Evolutionary conservation across 2,888 invertebrate species (phyloP), one percentile per base, ranked within the genome.

Genomic region (Digitonthophagus gazella): DNA sequence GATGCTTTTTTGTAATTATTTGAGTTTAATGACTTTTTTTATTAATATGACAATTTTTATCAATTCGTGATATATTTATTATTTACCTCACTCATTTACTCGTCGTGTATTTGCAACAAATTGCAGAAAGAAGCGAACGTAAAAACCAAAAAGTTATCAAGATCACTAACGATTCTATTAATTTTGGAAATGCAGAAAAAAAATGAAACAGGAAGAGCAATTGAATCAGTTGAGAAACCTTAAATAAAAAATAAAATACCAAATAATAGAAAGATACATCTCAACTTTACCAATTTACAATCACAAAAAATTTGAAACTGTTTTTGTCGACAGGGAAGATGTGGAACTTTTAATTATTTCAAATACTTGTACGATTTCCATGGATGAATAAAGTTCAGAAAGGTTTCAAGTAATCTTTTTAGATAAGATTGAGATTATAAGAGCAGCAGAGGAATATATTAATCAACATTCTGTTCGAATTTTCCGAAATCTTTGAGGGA

Each of bases 141-240:
- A 91, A 91, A 75, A 88, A 91, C 71, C 90, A 92, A 67, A 93
- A 92, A 83, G 88, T 93, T 16, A 91, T 95, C 14, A 93, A 93
- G 85, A 89, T 94, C 70, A 90, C 92, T 0, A 88, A 89, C 75
- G n/a, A n/a, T n/a, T n/a, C n/a, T n/a, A n/a, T n/a, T n/a, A n/a
- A n/a, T n/a, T n/a, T n/a, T n/a, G n/a, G n/a, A n/a, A n/a, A n/a
- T n/a, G n/a, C n/a, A n/a, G n/a, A n/a, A n/a, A n/a, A n/a, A n/a
- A n/a, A n/a, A n/a, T n/a, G n/a, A n/a, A n/a, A n/a, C n/a, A 81
- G 93, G 93, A 83, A 88, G 87, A 91, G 91, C 76, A 89, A 91
- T 76, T 85, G 87, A 3, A 89, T 89, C 73, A 85, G 88, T 72
- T 84, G 73, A 64, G 81, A 82, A 70, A 74, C 77, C 67, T 80